phyloP scores from a whole-genome alignment of 92 coral and sea anemone genomes.

The Pocillopora meandrina region DNA sequence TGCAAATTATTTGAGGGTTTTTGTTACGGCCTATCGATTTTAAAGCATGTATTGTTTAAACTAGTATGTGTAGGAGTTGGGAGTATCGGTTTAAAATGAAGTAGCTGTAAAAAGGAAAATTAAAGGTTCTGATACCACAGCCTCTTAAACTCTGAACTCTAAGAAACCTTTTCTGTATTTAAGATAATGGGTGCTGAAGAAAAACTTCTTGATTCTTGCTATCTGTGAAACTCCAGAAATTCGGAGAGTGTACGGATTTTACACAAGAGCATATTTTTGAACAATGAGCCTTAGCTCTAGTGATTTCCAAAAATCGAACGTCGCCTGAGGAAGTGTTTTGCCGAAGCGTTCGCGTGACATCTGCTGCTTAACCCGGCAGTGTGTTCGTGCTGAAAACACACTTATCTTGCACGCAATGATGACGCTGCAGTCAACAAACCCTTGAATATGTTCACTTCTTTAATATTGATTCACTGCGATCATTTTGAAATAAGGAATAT shows the following conservation, averaged over 20 bases:
- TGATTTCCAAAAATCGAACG: slow-evolving; percentile 9
- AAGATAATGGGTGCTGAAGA: background rate
- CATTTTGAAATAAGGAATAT: background rate
- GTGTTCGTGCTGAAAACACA: slow-evolving; percentile 11
- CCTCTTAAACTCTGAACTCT: background rate
- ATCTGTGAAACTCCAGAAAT: background rate
- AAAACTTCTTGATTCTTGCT: background rate
- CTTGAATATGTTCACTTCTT: background rate
- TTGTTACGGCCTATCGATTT: slow-evolving; percentile 30
- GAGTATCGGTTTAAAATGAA: too few species aligned
- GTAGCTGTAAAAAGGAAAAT: too few species aligned
- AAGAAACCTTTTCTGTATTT: background rate
- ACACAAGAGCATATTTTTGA: background rate
- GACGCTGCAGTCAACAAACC: slow-evolving; percentile 22
- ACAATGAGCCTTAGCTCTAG: background rate
- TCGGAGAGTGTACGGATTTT: background rate
- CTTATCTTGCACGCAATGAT: slow-evolving; percentile 21
- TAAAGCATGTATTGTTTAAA: slow-evolving; percentile 24
- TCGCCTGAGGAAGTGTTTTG: slow-evolving; percentile 32
- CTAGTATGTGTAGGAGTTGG: background rate
- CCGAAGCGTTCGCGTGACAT: slow-evolving; percentile 31
- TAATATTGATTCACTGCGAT: background rate
- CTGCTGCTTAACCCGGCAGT: slow-evolving; percentile 6
- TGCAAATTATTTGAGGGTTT: background rate
- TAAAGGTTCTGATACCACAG: background rate